A percentile compares a stretch with the other conserved stretches of the same genome.
Evolutionary conservation across 1,140 invertebrate genomes (phyloP).

Genomic region (Subanguina moxae): DNA sequence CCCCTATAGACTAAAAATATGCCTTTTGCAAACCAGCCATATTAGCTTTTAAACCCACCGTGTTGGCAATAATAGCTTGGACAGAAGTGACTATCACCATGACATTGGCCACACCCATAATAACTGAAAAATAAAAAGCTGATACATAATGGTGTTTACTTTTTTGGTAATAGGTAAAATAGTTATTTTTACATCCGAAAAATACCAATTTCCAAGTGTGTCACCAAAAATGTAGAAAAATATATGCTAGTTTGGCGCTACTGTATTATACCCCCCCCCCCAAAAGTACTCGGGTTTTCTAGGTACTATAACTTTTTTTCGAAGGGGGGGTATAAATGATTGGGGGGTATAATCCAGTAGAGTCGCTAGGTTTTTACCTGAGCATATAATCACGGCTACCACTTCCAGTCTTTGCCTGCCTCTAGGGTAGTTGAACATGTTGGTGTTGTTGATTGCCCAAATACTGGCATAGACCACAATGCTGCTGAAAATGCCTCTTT

Average conservation of each 20-base stretch:
- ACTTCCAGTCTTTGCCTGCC: slow-evolving; percentile 42
- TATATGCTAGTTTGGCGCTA: no score
- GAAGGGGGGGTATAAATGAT: no score
- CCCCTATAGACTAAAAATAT: no score
- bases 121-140: no score
- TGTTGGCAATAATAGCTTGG: slow-evolving; percentile 34
- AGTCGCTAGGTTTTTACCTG: no score
- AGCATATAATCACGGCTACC: slow-evolving; percentile 41
- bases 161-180: no score
- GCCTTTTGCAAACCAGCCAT: no score
- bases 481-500: neutral
- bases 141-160: no score
- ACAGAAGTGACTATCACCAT: slow-evolving; percentile 46
- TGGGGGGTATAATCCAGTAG: no score
- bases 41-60: slow-evolving; percentile 9
- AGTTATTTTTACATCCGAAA: no score
- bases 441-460: slow-evolving; percentile 48
- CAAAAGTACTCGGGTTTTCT: neutral
- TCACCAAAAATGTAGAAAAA: neutral
- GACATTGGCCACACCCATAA: slow-evolving; percentile 39
- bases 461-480: slow-evolving; percentile 19
- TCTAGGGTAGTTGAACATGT: slow-evolving; percentile 46
- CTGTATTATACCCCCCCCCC: no score
- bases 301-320: neutral
- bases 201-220: no score